phyloP scores from a whole-genome alignment of 1,140 invertebrate genomes.

The Coenobita brevimanus region DNA sequence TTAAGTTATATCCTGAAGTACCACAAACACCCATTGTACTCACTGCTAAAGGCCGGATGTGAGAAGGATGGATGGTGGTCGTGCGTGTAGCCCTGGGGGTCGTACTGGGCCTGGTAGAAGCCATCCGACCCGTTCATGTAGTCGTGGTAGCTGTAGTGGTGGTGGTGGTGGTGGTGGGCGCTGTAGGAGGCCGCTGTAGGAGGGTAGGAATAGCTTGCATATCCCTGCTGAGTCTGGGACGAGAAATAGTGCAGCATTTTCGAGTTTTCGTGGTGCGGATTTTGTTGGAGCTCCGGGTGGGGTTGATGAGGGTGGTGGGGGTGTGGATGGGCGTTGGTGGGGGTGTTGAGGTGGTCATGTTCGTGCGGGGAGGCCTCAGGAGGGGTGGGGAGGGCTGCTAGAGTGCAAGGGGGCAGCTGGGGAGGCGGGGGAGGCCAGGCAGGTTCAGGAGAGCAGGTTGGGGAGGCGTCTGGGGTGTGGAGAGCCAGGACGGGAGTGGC shows the following conservation, averaged over 20 bases:
- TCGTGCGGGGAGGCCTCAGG: slow-evolving; percentile 68
- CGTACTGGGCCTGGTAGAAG: slow-evolving; percentile 48
- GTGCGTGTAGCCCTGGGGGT: slow-evolving; percentile 53
- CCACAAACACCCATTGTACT: no score
- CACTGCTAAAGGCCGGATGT: slow-evolving; percentile 58
- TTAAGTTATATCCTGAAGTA: no score
- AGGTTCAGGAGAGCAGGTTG: slow-evolving; percentile 68
- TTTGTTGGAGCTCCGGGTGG: slow-evolving; percentile 22
- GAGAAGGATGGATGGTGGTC: slow-evolving; percentile 48
- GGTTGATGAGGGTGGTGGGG: slow-evolving; percentile 46
- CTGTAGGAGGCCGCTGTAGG: no score
- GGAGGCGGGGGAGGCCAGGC: slow-evolving; percentile 54
- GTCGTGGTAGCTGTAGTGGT: slow-evolving; percentile 52
- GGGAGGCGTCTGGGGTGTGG: slow-evolving; percentile 68
- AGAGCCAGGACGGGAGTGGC: slow-evolving; percentile 46
- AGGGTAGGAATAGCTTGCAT: slow-evolving; percentile 37
- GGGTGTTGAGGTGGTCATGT: slow-evolving; percentile 64
- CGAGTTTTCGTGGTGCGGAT: slow-evolving; percentile 26
- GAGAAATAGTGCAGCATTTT: slow-evolving; percentile 44
- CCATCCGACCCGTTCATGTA: slow-evolving; percentile 47
- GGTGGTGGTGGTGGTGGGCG: slow-evolving; percentile 42
- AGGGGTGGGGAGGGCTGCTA: slow-evolving; percentile 66
- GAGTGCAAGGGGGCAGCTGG: slow-evolving; percentile 48
- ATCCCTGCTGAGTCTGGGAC: slow-evolving; percentile 35
- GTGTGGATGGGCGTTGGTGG: slow-evolving; percentile 26